Evolutionary conservation across 2,113 vertebrate species (phyloP).

Genomic region (Cyphomyrus plagiostoma): DNA sequence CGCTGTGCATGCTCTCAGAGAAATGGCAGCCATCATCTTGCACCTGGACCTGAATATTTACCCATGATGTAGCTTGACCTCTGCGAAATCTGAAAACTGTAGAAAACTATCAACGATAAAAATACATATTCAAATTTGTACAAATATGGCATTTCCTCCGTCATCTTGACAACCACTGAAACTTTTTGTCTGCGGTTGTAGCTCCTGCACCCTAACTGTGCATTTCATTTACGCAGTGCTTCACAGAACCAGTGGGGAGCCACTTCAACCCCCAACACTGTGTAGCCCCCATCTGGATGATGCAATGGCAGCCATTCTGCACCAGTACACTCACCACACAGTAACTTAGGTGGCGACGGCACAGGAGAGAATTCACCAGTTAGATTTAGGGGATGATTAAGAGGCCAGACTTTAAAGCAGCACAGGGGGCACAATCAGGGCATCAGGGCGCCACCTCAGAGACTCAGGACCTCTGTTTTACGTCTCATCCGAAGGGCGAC

Average conservation of each 20-base stretch:
- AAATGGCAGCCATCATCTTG: not conserved
- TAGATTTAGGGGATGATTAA: too few species aligned
- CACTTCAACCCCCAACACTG: not conserved
- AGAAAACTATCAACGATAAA: not conserved
- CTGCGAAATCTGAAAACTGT: not conserved
- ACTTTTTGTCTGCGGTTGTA: not conserved
- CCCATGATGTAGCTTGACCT: not conserved
- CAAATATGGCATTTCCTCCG: not conserved
- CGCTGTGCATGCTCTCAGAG: not conserved
- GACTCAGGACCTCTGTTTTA: too few species aligned
- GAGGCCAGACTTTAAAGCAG: too few species aligned
- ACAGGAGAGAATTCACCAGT: not conserved
- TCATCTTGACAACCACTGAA: not conserved
- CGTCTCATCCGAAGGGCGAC: too few species aligned
- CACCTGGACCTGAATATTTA: not conserved
- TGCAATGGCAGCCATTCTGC: not conserved
- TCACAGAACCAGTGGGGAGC: not conserved
- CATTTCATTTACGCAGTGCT: not conserved
- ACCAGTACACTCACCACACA: not conserved
- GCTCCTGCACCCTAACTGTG: not conserved
- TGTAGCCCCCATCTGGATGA: not conserved
- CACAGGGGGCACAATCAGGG: too few species aligned
- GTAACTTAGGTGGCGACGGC: not conserved
- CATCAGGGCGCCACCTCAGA: too few species aligned
- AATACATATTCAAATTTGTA: not conserved